Base-by-base conservation (phyloP, 2,888 invertebrate genomes). In the Trilocha varians region DNA sequence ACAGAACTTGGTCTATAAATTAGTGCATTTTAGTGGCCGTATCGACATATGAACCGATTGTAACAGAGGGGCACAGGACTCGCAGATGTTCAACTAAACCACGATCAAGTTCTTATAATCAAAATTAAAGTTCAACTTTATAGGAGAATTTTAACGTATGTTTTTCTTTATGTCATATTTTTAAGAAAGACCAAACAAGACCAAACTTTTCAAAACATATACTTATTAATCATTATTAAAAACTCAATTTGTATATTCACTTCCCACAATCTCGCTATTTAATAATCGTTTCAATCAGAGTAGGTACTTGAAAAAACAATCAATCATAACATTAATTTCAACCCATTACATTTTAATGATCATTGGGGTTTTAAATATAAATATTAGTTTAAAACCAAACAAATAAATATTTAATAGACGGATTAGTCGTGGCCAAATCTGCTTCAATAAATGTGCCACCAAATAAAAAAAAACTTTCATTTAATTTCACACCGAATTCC, bases 401-500 rank as follows among this genome's bases (percentile, higher is more conserved):
- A 70, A 78, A 76, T 72, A 75, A 73, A 74, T 71, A 71, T 75
- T 75, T 72, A 72, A 71, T 70, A 58, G 59, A 55, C 53, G 59
- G 68, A 75, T 75, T 71, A 70, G 63, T 59, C 70, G 52, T 62
- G 59, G 43, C 50, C 55, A 58, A 59, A 53, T 57, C 57, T 62
- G 59, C 57, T 60, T 70, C 59, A 61, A 50, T 56, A 53, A 55
- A 55, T 60, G 43, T 52, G 55, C 58, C 60, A 65, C 57, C 47
- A 59, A 67, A 65, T 62, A 78, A 69, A n/a, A n/a, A n/a, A n/a
- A 74, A 70, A 68, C 59, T 70, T 74, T 76, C 70, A 74, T 70
- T 75, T 74, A 79, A 83, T 83, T 83, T 84, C 78, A 82, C 78
- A 82, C 79, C 62, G 71, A 74, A 78, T 80, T 77, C 75, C 72